Percentiles rank a stretch among this genome's conserved stretches.
Evolutionary conservation across 2,797 vertebrate species (phyloP).

Genomic region (Cirrhinus molitorella): DNA sequence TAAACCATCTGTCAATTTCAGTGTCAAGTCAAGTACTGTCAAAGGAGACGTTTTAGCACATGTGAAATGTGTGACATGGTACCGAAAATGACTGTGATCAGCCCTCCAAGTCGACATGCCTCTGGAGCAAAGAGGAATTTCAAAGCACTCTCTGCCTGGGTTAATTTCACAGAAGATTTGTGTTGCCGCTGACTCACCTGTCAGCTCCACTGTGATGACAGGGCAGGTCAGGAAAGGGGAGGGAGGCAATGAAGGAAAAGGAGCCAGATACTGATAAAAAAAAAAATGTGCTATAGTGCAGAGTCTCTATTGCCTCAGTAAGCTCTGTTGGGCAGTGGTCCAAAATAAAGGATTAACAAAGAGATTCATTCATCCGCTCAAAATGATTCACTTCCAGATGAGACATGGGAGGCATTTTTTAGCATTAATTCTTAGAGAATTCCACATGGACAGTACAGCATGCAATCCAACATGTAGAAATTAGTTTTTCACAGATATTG

Average conservation of each 20-base stretch:
- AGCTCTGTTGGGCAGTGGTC: conserved; percentile 31
- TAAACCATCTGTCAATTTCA: conserved; percentile 45
- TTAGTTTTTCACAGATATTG: neutral
- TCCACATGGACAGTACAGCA: conserved; percentile 8
- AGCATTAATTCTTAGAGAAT: neutral
- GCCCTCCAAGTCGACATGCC: neutral
- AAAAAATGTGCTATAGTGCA: conserved; percentile 42
- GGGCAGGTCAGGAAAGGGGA: conserved; percentile 45
- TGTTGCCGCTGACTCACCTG: conserved; percentile 44
- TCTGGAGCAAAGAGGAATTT: conserved; percentile 29
- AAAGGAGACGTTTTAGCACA: conserved; percentile 16
- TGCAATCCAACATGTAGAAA: neutral
- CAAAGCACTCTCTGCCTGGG: conserved; percentile 17
- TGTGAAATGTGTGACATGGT: conserved; percentile 30
- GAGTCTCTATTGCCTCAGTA: conserved; percentile 24
- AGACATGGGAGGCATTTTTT: conserved; percentile 28
- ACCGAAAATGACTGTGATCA: conserved; percentile 48
- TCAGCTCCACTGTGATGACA: conserved; percentile 49
- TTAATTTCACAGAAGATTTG: conserved; percentile 37
- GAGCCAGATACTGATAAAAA: conserved; percentile 44
- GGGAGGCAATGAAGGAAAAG: conserved; percentile 13
- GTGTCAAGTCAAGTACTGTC: conserved; percentile 22
- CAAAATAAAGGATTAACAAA: conserved; percentile 55
- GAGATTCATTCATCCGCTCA: conserved; percentile 50
- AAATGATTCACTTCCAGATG: conserved; percentile 52